These are phyloP conservation scores for Ernsta delagoae DNA, from an alignment of 2,888 invertebrate species.

Conservation along the genomic window DNA sequence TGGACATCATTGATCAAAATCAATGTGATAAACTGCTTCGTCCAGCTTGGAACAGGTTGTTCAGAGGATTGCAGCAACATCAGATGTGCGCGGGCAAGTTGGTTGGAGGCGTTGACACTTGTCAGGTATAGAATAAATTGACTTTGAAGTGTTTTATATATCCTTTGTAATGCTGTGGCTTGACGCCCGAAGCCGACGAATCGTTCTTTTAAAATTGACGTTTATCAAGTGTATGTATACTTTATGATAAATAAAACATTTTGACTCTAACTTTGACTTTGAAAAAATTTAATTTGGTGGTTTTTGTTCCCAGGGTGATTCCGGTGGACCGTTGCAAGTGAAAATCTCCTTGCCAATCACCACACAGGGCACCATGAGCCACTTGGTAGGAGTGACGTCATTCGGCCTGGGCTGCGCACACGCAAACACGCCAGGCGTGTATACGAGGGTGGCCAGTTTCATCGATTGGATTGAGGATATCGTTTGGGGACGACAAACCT, in stretches of 20 bases:
- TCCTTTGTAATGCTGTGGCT: no score
- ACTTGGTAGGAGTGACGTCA: slow-evolving; percentile 1
- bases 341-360: not conserved
- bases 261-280: no score
- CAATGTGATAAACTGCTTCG: slow-evolving; percentile 15
- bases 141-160: no score
- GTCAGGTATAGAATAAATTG: slow-evolving; percentile 41
- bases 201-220: no score
- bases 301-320: not conserved
- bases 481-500: not conserved
- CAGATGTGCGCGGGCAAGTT: slow-evolving; percentile 46
- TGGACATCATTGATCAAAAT: slow-evolving; percentile 29
- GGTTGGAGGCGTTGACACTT: slow-evolving; percentile 45
- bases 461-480: slow-evolving; percentile 2
- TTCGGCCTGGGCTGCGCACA: not conserved
- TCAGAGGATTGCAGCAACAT: slow-evolving; percentile 29
- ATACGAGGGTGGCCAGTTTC: not conserved
- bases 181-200: no score
- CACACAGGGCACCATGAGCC: not conserved
- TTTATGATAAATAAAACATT: no score
- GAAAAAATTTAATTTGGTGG: not conserved
- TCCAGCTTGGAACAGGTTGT: slow-evolving; percentile 6
- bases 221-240: no score
- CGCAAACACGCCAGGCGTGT: not conserved
- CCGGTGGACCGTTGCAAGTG: slow-evolving; percentile 1